These are phyloP conservation scores for Coregonus clupeaformis DNA, from an alignment of 2,113 vertebrate species.

Conservation along the genomic window DNA sequence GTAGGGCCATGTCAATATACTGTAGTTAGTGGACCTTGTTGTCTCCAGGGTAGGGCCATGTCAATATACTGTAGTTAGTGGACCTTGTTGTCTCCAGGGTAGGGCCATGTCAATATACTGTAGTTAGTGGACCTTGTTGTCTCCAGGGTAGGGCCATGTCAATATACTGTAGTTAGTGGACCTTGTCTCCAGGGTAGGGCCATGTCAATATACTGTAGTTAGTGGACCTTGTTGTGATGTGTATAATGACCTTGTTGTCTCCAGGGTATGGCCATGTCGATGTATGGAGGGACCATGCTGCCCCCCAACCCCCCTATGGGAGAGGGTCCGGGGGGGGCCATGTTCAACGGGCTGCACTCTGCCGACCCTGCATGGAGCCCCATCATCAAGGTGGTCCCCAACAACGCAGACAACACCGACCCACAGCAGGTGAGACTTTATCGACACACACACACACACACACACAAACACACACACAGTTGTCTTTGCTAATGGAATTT, in stretches of 20 bases:
- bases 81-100: too few species aligned
- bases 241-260: background rate
- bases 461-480: background rate
- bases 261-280: conserved; percentile 94
- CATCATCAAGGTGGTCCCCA: conserved; percentile 98
- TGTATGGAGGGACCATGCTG: conserved; percentile 95
- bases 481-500: background rate
- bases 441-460: background rate
- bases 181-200: background rate
- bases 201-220: too few species aligned
- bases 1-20: too few species aligned
- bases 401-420: conserved; percentile 92
- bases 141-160: too few species aligned
- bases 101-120: too few species aligned
- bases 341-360: conserved; percentile 94
- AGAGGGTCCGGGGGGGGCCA: conserved; percentile 89
- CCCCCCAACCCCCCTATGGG: conserved; percentile 92
- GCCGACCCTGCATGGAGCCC: conserved; percentile 96
- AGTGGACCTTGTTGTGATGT: too few species aligned
- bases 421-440: conserved; percentile 85
- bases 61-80: too few species aligned
- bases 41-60: too few species aligned
- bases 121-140: too few species aligned
- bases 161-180: too few species aligned
- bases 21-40: too few species aligned